Conservation (phyloP, 2,888 invertebrate genomes). For the Argyresthia goedartella region DNA sequence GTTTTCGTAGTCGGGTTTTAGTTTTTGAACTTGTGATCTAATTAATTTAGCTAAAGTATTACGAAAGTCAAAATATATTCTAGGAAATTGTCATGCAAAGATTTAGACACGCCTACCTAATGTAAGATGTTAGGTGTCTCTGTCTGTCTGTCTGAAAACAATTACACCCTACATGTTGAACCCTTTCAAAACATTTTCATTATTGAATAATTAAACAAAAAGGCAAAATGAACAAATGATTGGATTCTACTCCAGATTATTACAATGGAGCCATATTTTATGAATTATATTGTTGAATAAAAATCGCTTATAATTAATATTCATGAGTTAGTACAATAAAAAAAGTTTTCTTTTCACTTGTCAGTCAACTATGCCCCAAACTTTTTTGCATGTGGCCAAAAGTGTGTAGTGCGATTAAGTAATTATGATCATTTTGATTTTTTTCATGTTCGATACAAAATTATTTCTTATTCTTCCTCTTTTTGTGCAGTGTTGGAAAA, state of each 20-base stretch:
- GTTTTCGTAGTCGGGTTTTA: too few species aligned
- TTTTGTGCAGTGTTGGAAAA: too few species aligned
- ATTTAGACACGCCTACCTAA: too few species aligned
- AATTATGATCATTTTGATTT: constrained; percentile 21
- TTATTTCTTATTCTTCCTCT: too few species aligned
- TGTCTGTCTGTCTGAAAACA: too few species aligned
- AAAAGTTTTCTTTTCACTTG: constrained; percentile 52
- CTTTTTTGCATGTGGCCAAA: constrained; percentile 1
- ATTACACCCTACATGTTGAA: neutral
- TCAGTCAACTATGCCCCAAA: constrained; percentile 41
- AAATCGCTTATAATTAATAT: constrained; percentile 48
- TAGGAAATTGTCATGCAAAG: too few species aligned
- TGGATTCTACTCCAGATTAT: constrained; percentile 3
- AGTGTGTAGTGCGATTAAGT: constrained; percentile 7
- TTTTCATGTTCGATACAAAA: neutral
- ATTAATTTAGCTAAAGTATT: too few species aligned
- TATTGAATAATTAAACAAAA: constrained; percentile 27
- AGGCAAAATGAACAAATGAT: constrained; percentile 28
- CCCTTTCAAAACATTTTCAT: constrained; percentile 6
- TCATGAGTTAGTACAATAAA: constrained; percentile 35
- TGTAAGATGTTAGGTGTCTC: too few species aligned
- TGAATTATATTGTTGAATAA: constrained; percentile 23
- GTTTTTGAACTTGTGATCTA: too few species aligned
- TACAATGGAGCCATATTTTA: constrained; percentile 22
- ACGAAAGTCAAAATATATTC: too few species aligned